Percentiles rank a stretch among this genome's conserved stretches.
These are phyloP conservation scores for Noctuana brunneofusca DNA, from an alignment of 2,888 invertebrate genomes.

Conservation along the genomic window DNA sequence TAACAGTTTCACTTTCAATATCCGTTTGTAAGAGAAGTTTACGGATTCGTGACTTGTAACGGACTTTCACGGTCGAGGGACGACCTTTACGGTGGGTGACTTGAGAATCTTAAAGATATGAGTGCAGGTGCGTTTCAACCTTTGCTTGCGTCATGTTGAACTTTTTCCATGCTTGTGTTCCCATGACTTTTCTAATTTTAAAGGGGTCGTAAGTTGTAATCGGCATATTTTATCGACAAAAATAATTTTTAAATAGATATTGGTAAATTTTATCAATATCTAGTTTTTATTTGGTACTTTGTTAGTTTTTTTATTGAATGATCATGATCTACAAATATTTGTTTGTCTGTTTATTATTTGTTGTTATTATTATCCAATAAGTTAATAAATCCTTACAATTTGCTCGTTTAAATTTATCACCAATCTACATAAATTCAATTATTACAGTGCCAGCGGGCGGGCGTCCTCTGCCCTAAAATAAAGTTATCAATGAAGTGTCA, in stretches of 20 bases:
- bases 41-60: slow-evolving; percentile 62
- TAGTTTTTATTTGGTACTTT: no score
- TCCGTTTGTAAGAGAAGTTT: slow-evolving; percentile 16
- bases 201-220: background rate
- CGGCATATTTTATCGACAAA: background rate
- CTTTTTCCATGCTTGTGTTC: background rate
- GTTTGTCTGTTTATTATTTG: no score
- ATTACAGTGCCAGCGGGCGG: slow-evolving; percentile 57
- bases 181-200: slow-evolving; percentile 3
- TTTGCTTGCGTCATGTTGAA: background rate
- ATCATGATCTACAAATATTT: no score
- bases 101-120: slow-evolving; percentile 51
- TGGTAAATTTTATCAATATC: no score
- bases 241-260: background rate
- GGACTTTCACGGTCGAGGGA: slow-evolving; percentile 70
- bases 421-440: slow-evolving; percentile 47
- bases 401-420: slow-evolving; percentile 15
- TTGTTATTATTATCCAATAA: no score
- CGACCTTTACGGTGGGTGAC: slow-evolving; percentile 63
- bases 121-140: slow-evolving; percentile 36
- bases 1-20: slow-evolving; percentile 5
- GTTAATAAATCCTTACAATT: no score
- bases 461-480: slow-evolving; percentile 51
- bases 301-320: no score
- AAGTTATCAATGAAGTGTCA: slow-evolving; percentile 47